Evolutionary conservation across 1,140 invertebrate genomes (phyloP).

Genomic region (Drosophila simulans): DNA sequence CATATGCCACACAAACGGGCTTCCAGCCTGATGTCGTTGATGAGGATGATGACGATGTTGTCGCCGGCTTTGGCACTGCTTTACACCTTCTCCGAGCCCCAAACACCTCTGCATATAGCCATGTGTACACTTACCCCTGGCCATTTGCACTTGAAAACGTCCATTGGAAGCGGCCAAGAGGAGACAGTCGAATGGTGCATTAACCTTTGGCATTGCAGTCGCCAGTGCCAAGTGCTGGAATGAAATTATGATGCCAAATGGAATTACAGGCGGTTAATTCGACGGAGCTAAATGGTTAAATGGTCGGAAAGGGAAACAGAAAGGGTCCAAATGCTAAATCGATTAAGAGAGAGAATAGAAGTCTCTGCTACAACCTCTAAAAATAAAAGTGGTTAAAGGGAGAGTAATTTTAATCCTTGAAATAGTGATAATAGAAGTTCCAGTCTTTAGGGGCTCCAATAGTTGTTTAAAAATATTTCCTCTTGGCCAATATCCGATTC

Average conservation of each 20-base stretch:
- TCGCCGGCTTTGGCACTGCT: slow-evolving; percentile 50
- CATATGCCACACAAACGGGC: slow-evolving; percentile 47
- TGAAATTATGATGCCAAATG: slow-evolving; percentile 40
- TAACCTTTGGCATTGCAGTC: slow-evolving; percentile 65
- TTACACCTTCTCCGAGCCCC: slow-evolving; percentile 31
- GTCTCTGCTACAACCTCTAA: too few species aligned
- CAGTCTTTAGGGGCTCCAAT: too few species aligned
- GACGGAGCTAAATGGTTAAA: slow-evolving; percentile 19
- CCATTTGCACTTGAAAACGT: slow-evolving; percentile 71
- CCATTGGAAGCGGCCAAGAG: slow-evolving; percentile 44
- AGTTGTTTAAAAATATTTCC: not conserved
- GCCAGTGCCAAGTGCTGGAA: slow-evolving; percentile 19
- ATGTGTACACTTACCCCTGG: slow-evolving; percentile 16
- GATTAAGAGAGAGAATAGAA: slow-evolving; percentile 3
- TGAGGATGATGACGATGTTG: slow-evolving; percentile 48
- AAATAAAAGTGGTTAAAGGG: not conserved
- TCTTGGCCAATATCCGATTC: not conserved
- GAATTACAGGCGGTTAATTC: slow-evolving; percentile 20
- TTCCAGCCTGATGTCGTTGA: slow-evolving; percentile 23
- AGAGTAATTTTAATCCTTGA: not conserved
- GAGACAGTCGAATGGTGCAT: slow-evolving; percentile 72
- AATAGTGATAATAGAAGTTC: not conserved
- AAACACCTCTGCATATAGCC: not conserved
- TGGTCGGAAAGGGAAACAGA: not conserved
- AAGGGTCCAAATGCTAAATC: slow-evolving; percentile 1